Evolutionary conservation across 2,113 vertebrate genomes (phyloP).

Genomic region (Saccopteryx bilineata): DNA sequence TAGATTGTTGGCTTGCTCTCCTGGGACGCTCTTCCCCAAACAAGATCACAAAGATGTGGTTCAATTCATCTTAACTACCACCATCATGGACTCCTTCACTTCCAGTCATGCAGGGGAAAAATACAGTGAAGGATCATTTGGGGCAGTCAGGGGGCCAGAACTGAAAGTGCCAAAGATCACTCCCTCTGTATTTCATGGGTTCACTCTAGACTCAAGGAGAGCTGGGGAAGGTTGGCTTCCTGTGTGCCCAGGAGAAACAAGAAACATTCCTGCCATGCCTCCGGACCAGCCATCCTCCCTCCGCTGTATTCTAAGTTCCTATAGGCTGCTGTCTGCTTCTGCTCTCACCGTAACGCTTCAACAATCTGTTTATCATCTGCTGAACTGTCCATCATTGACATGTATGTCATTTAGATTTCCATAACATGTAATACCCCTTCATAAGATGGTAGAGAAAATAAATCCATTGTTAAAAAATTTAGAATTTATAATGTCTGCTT

Average conservation of each 20-base stretch:
- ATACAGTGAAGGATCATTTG: not conserved
- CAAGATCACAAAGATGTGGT: not conserved
- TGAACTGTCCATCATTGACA: too few relatives aligned
- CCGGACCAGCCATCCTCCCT: not conserved
- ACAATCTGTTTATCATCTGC: not conserved
- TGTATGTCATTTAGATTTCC: not conserved
- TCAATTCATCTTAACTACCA: not conserved
- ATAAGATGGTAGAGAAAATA: not conserved
- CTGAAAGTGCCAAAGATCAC: not conserved
- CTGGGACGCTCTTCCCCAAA: not conserved
- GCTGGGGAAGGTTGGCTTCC: too few relatives aligned
- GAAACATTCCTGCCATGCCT: not conserved
- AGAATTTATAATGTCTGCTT: not conserved
- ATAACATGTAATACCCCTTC: not conserved
- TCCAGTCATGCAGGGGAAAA: not conserved
- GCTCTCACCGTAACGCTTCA: fast-evolving
- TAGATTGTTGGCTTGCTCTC: not conserved
- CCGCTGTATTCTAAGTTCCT: fast-evolving
- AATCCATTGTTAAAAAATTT: not conserved
- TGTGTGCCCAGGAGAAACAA: not conserved
- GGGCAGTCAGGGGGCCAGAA: not conserved
- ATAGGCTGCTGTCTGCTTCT: fast-evolving
- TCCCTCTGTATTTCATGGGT: not conserved
- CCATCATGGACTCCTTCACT: not conserved
- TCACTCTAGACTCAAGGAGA: not conserved